These are phyloP conservation scores for Cavia porcellus DNA, from an alignment of 2,113 vertebrate genomes.

Conservation along the genomic window DNA sequence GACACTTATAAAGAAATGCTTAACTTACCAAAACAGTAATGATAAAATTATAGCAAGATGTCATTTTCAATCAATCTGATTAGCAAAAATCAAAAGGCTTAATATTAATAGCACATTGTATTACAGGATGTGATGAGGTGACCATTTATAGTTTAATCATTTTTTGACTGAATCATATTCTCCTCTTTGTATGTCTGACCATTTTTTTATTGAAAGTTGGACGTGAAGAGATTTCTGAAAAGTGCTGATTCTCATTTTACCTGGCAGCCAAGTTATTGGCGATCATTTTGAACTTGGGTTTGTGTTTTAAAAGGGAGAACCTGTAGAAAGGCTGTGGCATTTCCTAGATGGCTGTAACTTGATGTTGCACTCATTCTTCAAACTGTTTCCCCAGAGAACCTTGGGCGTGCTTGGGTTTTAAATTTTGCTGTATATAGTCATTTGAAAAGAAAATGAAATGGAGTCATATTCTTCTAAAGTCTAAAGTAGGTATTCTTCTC, in stretches of 20 bases:
- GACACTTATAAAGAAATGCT: constrained; percentile 28
- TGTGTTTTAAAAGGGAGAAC: background rate
- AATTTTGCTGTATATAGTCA: background rate
- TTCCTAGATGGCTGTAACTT: background rate
- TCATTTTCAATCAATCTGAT: background rate
- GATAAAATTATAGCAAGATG: background rate
- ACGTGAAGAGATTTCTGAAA: constrained; percentile 10
- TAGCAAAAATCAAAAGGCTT: constrained; percentile 10
- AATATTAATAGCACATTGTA: background rate
- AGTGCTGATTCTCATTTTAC: constrained; percentile 23
- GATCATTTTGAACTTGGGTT: constrained; percentile 34
- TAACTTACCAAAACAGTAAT: background rate
- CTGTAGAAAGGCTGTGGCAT: background rate
- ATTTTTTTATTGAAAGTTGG: constrained; percentile 46
- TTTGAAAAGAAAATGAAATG: too few species aligned
- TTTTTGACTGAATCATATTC: background rate
- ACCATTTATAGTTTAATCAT: background rate
- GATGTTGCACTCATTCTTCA: background rate
- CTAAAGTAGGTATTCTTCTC: background rate
- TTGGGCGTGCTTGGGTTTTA: constrained; percentile 23
- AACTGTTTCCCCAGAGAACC: background rate
- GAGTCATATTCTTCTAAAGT: background rate
- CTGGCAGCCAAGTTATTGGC: background rate
- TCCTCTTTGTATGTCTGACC: constrained; percentile 4
- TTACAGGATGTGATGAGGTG: background rate